Evolutionary conservation across 2,797 vertebrate species (phyloP).

Genomic region (Megaceryle alcyon): DNA sequence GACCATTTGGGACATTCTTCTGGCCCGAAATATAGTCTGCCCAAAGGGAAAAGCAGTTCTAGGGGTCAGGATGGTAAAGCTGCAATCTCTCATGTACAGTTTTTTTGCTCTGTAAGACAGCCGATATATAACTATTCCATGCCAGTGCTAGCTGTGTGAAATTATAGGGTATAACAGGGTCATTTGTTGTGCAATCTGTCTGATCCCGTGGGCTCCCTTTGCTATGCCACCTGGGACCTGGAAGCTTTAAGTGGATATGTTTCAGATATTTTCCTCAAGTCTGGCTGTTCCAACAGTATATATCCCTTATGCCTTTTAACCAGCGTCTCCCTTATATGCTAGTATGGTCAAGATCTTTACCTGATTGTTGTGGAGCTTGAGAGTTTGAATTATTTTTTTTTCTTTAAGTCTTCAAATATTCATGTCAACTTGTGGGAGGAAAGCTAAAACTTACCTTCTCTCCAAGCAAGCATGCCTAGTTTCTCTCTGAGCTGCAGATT

Average conservation of each 20-base stretch:
- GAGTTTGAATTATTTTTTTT: neutral
- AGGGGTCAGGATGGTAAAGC: neutral
- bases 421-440: neutral
- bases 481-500: neutral
- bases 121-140: neutral
- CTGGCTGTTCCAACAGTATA: neutral
- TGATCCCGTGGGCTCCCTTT: neutral
- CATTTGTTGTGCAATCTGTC: neutral
- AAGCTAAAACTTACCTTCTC: neutral
- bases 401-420: neutral
- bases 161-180: neutral
- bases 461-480: neutral
- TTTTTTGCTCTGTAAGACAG: neutral
- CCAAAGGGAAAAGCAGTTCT: neutral
- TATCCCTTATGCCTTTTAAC: neutral
- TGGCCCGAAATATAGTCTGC: neutral
- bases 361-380: neutral
- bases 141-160: neutral
- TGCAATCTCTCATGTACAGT: fast-evolving
- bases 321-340: neutral
- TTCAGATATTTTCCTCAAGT: neutral
- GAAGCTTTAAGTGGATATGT: neutral
- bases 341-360: neutral
- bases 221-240: neutral
- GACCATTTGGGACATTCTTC: neutral